Conservation (phyloP, 2,888 invertebrate genomes). For the Drosophila kambysellisi region DNA sequence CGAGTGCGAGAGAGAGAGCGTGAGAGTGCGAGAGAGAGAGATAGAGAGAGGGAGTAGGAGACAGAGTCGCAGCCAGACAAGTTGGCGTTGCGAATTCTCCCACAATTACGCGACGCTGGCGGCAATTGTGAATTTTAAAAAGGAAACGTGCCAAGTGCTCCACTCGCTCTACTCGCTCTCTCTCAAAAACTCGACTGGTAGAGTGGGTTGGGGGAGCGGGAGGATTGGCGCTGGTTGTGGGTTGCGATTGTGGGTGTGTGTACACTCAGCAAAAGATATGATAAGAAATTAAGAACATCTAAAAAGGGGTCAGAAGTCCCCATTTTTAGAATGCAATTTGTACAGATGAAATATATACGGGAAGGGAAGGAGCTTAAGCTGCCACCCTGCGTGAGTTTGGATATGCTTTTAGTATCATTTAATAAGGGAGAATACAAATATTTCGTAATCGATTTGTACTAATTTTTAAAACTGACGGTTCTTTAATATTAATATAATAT, state of each 20-base stretch:
- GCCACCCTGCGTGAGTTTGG: accelerated
- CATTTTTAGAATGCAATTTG: background rate
- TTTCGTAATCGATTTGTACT: background rate
- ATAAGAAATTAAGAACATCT: background rate
- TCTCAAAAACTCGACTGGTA: background rate
- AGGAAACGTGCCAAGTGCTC: constrained; percentile 79
- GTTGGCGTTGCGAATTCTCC: constrained; percentile 78
- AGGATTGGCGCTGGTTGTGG: constrained; percentile 4
- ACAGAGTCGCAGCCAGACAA: constrained; percentile 60
- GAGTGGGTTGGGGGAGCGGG: background rate
- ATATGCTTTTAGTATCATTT: background rate
- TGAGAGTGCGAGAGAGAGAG: background rate
- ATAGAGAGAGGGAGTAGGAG: constrained; percentile 15
- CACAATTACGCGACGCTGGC: constrained; percentile 78
- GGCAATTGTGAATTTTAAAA: constrained; percentile 84
- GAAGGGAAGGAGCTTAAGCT: accelerated
- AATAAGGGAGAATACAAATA: background rate
- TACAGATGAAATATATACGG: background rate
- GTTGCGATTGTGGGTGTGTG: constrained; percentile 1
- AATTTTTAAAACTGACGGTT: background rate
- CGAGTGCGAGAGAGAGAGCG: background rate
- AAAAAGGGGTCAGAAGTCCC: background rate
- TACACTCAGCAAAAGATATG: background rate
- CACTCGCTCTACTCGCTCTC: constrained; percentile 14
- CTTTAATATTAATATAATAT: too few relatives aligned